These are phyloP conservation scores for Hydroisotoma schaefferi DNA, from an alignment of 2,888 invertebrate species.

Conservation along the genomic window DNA sequence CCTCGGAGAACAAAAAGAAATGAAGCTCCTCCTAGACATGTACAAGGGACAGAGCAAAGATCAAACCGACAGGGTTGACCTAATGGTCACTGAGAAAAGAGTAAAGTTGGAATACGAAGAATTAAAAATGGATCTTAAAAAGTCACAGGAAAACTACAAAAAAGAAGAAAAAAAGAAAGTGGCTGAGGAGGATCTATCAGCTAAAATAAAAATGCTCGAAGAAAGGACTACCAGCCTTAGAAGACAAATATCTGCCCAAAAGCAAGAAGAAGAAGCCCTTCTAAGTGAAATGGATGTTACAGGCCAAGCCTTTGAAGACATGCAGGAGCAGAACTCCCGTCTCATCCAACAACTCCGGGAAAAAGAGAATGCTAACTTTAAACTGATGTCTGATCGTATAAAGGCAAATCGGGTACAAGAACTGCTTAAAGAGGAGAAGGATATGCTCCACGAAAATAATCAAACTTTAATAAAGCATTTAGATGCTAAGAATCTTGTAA, in stretches of 20 bases:
- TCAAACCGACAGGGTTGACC: slow-evolving; percentile 89
- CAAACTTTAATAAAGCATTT: slow-evolving; percentile 79
- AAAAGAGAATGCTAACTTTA: slow-evolving; percentile 97
- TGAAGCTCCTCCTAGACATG: slow-evolving; percentile 91
- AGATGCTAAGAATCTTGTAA: slow-evolving; percentile 89
- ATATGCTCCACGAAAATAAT: slow-evolving; percentile 55
- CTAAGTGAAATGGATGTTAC: slow-evolving; percentile 99
- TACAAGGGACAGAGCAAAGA: slow-evolving; percentile 95
- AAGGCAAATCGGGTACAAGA: slow-evolving; percentile 75
- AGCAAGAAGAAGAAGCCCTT: slow-evolving; percentile 88
- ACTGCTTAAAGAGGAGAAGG: slow-evolving; percentile 11
- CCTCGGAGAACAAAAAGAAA: slow-evolving; percentile 86
- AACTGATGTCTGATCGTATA: slow-evolving; percentile 94
- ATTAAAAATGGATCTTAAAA: slow-evolving; percentile 75
- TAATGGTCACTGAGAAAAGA: slow-evolving; percentile 93
- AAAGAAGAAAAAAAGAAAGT: slow-evolving; percentile 62
- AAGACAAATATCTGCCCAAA: slow-evolving; percentile 54
- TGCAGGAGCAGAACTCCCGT: slow-evolving; percentile 97
- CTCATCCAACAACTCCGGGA: slow-evolving; percentile 91
- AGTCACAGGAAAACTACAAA: slow-evolving; percentile 81
- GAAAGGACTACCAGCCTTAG: slow-evolving; percentile 50
- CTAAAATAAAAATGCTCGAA: slow-evolving; percentile 34
- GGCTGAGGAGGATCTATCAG: slow-evolving; percentile 21
- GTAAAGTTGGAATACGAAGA: slow-evolving; percentile 86
- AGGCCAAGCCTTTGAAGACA: slow-evolving; percentile 97